phyloP scores from a whole-genome alignment of 2,113 vertebrate genomes.

The Aramus guarauna region DNA sequence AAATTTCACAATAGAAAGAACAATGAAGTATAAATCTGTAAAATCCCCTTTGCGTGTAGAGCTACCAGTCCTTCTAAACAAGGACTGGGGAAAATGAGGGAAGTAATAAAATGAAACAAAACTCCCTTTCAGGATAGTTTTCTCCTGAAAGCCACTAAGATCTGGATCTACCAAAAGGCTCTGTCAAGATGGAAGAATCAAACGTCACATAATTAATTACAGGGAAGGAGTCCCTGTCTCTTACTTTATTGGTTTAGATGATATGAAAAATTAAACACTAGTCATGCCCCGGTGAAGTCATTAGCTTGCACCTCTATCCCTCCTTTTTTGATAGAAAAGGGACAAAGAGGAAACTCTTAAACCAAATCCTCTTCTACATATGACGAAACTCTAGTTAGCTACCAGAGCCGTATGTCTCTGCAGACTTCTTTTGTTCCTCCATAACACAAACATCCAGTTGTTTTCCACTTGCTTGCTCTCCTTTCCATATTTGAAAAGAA shows the following conservation, averaged over 20 bases:
- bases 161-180: not conserved
- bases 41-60: not conserved
- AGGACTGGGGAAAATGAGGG: not conserved
- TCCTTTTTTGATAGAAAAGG: not conserved
- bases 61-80: not conserved
- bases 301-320: not conserved
- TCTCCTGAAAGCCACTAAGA: not conserved
- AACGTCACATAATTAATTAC: not conserved
- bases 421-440: accelerated
- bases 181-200: not conserved
- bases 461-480: not conserved
- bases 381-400: not conserved
- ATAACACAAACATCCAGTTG: not conserved
- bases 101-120: not conserved
- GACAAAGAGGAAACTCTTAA: not conserved
- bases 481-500: not conserved
- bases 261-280: not conserved
- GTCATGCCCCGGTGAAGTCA: not conserved
- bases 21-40: not conserved
- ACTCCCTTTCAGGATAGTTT: not conserved
- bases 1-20: not conserved
- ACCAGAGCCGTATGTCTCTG: not conserved
- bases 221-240: not conserved
- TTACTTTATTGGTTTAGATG: not conserved
- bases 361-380: not conserved